Conservation (phyloP, 2,888 invertebrate genomes). For the Cheilosia variabilis region DNA sequence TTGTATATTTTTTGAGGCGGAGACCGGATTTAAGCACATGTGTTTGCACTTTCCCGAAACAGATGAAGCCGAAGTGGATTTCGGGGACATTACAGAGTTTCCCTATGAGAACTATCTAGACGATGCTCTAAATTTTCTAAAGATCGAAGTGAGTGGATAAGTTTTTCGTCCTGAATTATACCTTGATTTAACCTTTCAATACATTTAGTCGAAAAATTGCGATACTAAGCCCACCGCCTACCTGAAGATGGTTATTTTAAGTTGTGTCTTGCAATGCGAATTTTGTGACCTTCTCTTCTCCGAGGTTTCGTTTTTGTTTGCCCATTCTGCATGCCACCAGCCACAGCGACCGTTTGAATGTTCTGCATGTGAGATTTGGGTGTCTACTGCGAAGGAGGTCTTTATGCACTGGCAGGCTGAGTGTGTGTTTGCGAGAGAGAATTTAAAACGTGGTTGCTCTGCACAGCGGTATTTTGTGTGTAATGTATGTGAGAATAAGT, state of each 20-base stretch:
- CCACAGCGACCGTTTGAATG: conserved; percentile 81
- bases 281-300: conserved; percentile 86
- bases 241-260: conserved; percentile 79
- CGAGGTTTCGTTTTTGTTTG: conserved; percentile 84
- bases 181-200: neutral
- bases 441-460: conserved; percentile 78
- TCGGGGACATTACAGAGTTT: conserved; percentile 76
- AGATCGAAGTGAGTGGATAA: conserved; percentile 71
- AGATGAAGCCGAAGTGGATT: conserved; percentile 72
- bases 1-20: conserved; percentile 79
- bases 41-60: conserved; percentile 77
- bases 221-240: conserved; percentile 75
- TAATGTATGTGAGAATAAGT: conserved; percentile 82
- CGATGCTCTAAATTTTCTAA: conserved; percentile 76
- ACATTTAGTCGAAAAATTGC: conserved; percentile 48
- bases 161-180: neutral
- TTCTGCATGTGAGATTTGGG: conserved; percentile 82
- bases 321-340: conserved; percentile 81
- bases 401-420: conserved; percentile 85
- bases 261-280: conserved; percentile 85
- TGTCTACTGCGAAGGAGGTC: conserved; percentile 85
- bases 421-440: conserved; percentile 81
- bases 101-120: conserved; percentile 77
- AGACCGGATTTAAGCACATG: conserved; percentile 79
- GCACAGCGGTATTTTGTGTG: conserved; percentile 81